phyloP scores from a whole-genome alignment of 2,888 invertebrate species.

The Odontocolon sp. region DNA sequence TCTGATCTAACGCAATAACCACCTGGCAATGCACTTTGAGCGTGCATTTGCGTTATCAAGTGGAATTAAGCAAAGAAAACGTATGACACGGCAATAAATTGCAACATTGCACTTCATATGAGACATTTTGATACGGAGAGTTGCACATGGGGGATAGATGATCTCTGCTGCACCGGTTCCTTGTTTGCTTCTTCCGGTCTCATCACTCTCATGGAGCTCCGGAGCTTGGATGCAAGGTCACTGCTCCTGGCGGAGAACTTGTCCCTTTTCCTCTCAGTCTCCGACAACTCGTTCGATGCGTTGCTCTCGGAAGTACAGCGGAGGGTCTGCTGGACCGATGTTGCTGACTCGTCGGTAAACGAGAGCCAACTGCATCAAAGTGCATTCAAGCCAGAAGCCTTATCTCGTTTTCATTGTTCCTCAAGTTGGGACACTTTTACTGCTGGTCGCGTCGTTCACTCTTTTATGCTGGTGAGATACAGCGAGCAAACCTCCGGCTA shows the following conservation, averaged over 20 bases:
- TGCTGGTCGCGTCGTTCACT: background rate
- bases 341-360: conserved; percentile 22
- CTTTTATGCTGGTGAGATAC: background rate
- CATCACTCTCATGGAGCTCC: background rate
- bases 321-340: background rate
- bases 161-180: background rate
- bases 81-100: too few relatives aligned
- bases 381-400: background rate
- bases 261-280: background rate
- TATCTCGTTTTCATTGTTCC: conserved; percentile 37
- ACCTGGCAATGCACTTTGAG: too few relatives aligned
- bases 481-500: background rate
- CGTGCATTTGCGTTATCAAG: too few relatives aligned
- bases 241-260: conserved; percentile 40
- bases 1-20: background rate
- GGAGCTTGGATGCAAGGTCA: conserved; percentile 27
- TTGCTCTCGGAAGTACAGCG: conserved; percentile 42
- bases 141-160: background rate
- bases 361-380: conserved; percentile 15
- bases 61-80: too few relatives aligned
- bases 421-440: background rate
- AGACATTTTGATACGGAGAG: background rate
- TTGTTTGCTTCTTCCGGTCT: background rate
- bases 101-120: background rate
- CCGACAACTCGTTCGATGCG: conserved; percentile 19